Conservation (phyloP, 2,797 vertebrate species). For the Diceros bicornis region DNA sequence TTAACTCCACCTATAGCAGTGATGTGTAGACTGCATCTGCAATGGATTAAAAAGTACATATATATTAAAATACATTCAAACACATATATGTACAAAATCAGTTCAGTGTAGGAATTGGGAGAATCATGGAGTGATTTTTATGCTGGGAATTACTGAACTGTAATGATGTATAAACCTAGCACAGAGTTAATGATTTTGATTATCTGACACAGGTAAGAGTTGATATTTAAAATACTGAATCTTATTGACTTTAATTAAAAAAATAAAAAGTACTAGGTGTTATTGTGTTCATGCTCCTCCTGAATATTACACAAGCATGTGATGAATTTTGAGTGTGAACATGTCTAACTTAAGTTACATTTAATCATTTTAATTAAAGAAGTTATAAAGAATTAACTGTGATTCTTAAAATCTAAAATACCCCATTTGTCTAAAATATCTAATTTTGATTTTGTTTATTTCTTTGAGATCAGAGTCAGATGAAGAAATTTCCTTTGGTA, state of each 20-base stretch:
- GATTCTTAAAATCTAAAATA: neutral
- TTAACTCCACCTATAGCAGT: neutral
- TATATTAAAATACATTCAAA: neutral
- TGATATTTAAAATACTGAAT: conserved; percentile 14
- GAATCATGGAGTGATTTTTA: neutral
- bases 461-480: neutral
- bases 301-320: conserved; percentile 1
- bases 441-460: conserved; percentile 30
- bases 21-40: neutral
- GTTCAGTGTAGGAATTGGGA: neutral
- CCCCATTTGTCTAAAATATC: neutral
- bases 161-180: neutral
- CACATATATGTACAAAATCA: neutral
- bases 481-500: conserved; percentile 18
- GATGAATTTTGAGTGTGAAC: neutral
- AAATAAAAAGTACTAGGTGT: neutral
- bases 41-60: neutral
- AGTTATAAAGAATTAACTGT: neutral
- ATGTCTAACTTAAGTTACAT: neutral
- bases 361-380: conserved; percentile 46
- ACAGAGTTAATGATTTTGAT: conserved; percentile 14
- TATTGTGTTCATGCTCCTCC: neutral
- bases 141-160: neutral
- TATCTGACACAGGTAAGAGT: neutral
- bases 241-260: neutral